These are phyloP conservation scores for Metopia argyrocephala DNA, from an alignment of 2,888 invertebrate species.

Conservation along the genomic window DNA sequence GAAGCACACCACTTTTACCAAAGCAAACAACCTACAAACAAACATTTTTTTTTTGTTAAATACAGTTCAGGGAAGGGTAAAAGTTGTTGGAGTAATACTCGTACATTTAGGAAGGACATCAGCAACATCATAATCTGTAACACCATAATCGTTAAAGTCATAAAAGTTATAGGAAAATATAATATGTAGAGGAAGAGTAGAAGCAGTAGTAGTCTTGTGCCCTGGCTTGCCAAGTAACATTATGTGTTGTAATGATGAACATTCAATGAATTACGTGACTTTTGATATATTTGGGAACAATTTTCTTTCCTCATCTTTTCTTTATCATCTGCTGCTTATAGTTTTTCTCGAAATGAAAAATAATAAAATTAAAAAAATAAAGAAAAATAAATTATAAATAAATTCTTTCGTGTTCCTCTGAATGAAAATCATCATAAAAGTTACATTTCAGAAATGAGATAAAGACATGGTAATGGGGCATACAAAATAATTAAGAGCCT, in stretches of 20 bases:
- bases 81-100: constrained; percentile 30
- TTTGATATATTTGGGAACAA: constrained; percentile 54
- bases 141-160: background rate
- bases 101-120: no score
- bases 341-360: background rate
- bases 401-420: no score
- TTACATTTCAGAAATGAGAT: background rate
- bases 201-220: background rate
- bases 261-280: constrained; percentile 65
- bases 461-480: background rate
- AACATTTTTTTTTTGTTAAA: constrained; percentile 19
- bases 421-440: no score
- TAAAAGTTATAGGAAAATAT: background rate
- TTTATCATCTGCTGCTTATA: background rate
- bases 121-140: constrained; percentile 17
- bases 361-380: background rate
- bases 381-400: background rate
- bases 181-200: background rate
- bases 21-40: background rate
- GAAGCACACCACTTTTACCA: background rate
- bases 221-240: constrained; percentile 21
- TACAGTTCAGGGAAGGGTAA: background rate
- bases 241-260: constrained; percentile 22
- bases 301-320: constrained; percentile 5
- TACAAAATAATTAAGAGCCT: background rate